These are phyloP conservation scores for Scaptomyza tumidula DNA, from an alignment of 2,888 invertebrate species.

Conservation along the genomic window DNA sequence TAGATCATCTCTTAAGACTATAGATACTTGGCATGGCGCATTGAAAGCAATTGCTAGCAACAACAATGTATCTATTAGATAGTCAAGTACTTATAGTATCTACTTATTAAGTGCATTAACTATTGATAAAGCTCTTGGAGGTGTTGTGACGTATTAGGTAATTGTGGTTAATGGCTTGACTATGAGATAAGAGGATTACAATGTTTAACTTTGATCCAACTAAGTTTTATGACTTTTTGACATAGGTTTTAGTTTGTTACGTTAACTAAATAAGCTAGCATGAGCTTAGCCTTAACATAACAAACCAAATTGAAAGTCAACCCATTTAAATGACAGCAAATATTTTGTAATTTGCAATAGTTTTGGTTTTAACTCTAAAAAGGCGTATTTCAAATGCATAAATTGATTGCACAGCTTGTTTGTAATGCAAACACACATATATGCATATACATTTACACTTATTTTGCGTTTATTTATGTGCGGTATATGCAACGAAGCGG, in stretches of 20 bases:
- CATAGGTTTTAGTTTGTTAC: too few species aligned
- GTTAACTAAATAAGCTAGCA: too few species aligned
- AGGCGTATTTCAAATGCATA: conserved; percentile 36
- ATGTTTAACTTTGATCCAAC: too few species aligned
- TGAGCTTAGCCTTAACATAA: too few species aligned
- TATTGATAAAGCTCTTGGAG: not conserved
- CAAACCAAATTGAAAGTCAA: not conserved
- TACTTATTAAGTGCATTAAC: not conserved
- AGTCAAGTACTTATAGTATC: not conserved
- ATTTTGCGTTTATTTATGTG: conserved; percentile 15
- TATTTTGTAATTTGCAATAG: conserved; percentile 9
- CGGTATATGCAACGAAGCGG: conserved; percentile 8
- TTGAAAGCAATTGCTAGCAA: conserved; percentile 8
- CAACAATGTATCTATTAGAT: not conserved
- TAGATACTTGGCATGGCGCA: conserved; percentile 30
- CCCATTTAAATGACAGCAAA: not conserved
- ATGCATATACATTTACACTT: not conserved
- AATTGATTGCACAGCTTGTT: conserved; percentile 59
- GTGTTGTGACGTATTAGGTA: not conserved
- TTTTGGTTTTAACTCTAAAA: conserved; percentile 11
- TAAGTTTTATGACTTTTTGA: too few species aligned
- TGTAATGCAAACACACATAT: not conserved
- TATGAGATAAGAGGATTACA: not conserved
- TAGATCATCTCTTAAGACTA: conserved; percentile 54
- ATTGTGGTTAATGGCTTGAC: not conserved